Base-by-base conservation (phyloP, 2,113 vertebrate genomes). In the Micronycteris hirsuta region DNA sequence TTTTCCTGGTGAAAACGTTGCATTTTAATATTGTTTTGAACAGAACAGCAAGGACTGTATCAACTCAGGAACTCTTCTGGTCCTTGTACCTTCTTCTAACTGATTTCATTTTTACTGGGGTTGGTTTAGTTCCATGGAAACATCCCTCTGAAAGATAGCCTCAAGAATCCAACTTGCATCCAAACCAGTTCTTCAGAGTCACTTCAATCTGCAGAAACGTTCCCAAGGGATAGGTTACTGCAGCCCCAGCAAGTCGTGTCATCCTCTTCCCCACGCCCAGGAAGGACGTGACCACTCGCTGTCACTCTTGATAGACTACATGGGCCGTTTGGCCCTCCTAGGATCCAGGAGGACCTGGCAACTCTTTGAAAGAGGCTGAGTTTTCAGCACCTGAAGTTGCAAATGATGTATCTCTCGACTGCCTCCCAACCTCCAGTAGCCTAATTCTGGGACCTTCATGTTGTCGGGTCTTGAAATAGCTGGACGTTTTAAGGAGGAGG, bases 321-420 rank as follows among this genome's bases (percentile, higher is more conserved):
- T 33, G 67, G 38, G 20, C 52, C 45, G 31, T 52, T 58, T 63
- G 84, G 45, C 52, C 49, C 52, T 89, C 13, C 45, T 5, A 26
- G 28, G 36, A 63, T 15, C 56, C n/a, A n/a, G 49, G 13, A 78
- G 56, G 31, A 76, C 73, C 38, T 90, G 86, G 86, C 43, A 83
- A 33, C 41, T 80, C 80, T 43, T 87, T 52, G 61, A 76, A 95
- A 93, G 77, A 96, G 70, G n/a, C 63, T 15, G 45, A 89, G 76
- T 95, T 97, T 97, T 97, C 90, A 97, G 58, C 92, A 89, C 89
- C 88, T 87, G 47, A 56, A 78, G 24, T 26, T 94, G 47, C 70
- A 77, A 73, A 95, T 56, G 43, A 52, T 73, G 49, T 67, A 52
- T 96, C 38, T 84, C 71, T 85, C 54, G 22, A 31, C 7, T 26